Base-by-base conservation (phyloP, 2,888 invertebrate genomes). In the Diloba caeruleocephala region DNA sequence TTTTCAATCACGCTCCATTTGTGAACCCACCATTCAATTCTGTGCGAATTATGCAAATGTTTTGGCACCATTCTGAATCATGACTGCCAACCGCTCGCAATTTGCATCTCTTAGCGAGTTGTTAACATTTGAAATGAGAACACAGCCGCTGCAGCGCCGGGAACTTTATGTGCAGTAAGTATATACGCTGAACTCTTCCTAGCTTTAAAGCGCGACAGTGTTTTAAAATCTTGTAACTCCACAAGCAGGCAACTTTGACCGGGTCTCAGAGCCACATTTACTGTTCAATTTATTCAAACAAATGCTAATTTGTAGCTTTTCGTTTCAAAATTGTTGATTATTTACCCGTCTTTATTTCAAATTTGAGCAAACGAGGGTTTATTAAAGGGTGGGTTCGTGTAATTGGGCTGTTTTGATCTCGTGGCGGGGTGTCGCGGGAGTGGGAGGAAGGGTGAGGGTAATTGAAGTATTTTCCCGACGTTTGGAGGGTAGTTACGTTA, bases 391-490 rank as follows among this genome's bases (percentile, higher is more conserved):
- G 77, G 83, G 82, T 50, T 81, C 71, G 79, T 53, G 87, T 91
- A 91, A 92, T 92, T 91, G 91, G 89, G 79, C 88, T 89, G 90
- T 89, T 90, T 89, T 89, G 89, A 89, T 90, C 81, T 84, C 79
- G 68, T 60, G 46, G 56, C 55, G 66, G 70, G 55, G 56, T 58
- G 59, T 56, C 36, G 37, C 45, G 52, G 55, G 34, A 36, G 57
- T 48, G 67, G 80, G 49, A 69, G 65, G 63, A 56, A 19, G 58
- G 54, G 49, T 60, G 48, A 43, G 72, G 79, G 83, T 89, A 91
- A 91, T 90, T 90, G 88, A 83, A 89, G 89, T 90, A 89, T 89
- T 89, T 85, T 87, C 87, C 85, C 84, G 80, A 75, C 83, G 86
- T 87, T 87, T 85, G 86, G 76, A 79, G 88, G 86, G 88, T 87